These are phyloP conservation scores for Amblyraja radiata DNA, from an alignment of 2,797 vertebrate genomes.

Conservation along the genomic window DNA sequence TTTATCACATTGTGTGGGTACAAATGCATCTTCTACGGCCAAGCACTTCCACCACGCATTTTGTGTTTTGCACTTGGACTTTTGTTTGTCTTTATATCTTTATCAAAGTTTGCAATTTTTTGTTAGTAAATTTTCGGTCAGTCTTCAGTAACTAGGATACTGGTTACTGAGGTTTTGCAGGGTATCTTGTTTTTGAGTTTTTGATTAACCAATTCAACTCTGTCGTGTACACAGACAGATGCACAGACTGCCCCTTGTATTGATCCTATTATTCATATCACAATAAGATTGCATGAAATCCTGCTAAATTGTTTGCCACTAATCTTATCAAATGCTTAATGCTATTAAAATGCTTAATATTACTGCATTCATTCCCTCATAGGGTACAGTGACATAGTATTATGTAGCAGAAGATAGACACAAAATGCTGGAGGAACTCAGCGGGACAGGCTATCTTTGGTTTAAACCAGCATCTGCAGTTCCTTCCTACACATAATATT, in stretches of 20 bases:
- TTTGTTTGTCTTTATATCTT: background rate
- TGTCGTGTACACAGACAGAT: background rate
- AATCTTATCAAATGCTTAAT: background rate
- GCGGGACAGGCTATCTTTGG: no score
- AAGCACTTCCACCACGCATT: background rate
- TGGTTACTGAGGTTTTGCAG: background rate
- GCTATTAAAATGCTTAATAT: background rate
- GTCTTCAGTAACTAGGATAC: no score
- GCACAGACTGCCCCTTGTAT: background rate
- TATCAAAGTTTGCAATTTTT: background rate
- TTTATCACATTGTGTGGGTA: background rate
- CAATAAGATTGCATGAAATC: background rate
- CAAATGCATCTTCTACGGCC: background rate
- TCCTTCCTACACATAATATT: no score
- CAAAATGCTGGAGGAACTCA: no score
- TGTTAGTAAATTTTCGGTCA: background rate
- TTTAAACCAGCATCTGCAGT: no score
- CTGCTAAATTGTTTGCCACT: background rate
- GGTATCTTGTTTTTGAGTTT: background rate
- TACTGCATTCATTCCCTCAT: background rate
- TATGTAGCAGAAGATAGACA: no score
- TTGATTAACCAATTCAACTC: background rate
- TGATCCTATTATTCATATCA: background rate
- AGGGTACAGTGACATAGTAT: no score
- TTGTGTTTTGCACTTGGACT: background rate